Evolutionary conservation across 1,140 invertebrate species (phyloP).

Genomic region (Zaprionus ghesquierei): DNA sequence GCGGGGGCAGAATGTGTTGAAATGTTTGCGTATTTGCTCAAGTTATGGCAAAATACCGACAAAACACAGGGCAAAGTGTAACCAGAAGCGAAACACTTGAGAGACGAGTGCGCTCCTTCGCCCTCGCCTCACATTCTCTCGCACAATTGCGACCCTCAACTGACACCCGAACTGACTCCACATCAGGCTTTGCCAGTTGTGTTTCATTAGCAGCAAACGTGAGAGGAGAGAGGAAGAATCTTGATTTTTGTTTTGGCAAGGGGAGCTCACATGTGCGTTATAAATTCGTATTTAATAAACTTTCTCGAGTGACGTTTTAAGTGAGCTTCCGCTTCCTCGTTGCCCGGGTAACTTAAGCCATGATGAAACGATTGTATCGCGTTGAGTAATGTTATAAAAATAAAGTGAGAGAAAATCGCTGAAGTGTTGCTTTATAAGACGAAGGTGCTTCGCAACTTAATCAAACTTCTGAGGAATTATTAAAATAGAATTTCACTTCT

Average conservation of each 20-base stretch:
- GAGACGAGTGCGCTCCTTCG: not conserved
- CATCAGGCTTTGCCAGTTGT: not conserved
- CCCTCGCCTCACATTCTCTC: too few relatives aligned
- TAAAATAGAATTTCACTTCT: not conserved
- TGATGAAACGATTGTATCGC: conserved; percentile 9
- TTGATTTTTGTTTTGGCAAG: conserved; percentile 69
- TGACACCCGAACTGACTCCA: conserved; percentile 10
- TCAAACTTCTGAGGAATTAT: not conserved
- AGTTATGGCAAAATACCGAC: conserved; percentile 61
- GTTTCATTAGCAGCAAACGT: conserved; percentile 40
- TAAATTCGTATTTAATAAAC: conserved; percentile 78
- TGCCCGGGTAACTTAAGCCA: not conserved
- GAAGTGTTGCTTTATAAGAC: not conserved
- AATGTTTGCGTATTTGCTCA: conserved; percentile 77
- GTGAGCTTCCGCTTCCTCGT: conserved; percentile 30
- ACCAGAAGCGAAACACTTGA: conserved; percentile 34
- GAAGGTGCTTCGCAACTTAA: not conserved
- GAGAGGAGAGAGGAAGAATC: conserved; percentile 36
- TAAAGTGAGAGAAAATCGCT: not conserved
- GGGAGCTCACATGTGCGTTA: conserved; percentile 63
- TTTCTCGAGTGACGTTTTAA: conserved; percentile 54
- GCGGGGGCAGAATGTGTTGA: conserved; percentile 59
- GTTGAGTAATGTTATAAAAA: conserved; percentile 16
- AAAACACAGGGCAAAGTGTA: conserved; percentile 37
- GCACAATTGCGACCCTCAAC: conserved; percentile 15